Percentiles rank a stretch among this genome's conserved stretches.
Conservation (phyloP, 2,113 vertebrate species). For the Thryonomys swinderianus region DNA sequence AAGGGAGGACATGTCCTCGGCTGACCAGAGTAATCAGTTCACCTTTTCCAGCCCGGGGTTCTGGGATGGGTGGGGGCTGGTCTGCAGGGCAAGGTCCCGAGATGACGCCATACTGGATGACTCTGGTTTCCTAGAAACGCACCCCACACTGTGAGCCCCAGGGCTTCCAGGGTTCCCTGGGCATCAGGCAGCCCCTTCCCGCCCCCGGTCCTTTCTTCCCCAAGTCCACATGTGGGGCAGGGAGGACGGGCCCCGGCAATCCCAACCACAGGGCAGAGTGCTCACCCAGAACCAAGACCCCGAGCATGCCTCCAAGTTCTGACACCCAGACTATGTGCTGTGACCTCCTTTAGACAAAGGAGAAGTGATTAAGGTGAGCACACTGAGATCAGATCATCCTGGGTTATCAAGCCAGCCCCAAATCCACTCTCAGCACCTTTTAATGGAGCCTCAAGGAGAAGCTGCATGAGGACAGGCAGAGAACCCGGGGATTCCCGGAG, state of each 20-base stretch:
- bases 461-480: neutral
- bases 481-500: too few relatives aligned
- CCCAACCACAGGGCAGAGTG: neutral
- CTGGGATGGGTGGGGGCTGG: rapidly evolving
- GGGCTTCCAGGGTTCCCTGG: neutral
- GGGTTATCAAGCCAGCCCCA: neutral
- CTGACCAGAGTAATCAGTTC: neutral
- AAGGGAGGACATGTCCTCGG: neutral
- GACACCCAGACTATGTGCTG: too few relatives aligned
- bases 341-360: neutral
- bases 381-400: too few relatives aligned
- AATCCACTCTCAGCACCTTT: neutral
- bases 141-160: rapidly evolving
- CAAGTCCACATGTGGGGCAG: neutral
- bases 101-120: too few relatives aligned
- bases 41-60: neutral
- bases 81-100: rapidly evolving
- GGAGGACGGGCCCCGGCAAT: rapidly evolving
- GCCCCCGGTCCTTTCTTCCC: neutral
- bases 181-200: neutral
- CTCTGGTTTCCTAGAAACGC: too few relatives aligned
- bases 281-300: neutral
- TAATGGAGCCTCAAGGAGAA: neutral
- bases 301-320: neutral
- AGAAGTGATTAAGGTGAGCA: neutral